Evolutionary conservation across 2,888 invertebrate species (phyloP), one percentile per base, ranked within the genome.

Genomic region (Mycalesis mineus): DNA sequence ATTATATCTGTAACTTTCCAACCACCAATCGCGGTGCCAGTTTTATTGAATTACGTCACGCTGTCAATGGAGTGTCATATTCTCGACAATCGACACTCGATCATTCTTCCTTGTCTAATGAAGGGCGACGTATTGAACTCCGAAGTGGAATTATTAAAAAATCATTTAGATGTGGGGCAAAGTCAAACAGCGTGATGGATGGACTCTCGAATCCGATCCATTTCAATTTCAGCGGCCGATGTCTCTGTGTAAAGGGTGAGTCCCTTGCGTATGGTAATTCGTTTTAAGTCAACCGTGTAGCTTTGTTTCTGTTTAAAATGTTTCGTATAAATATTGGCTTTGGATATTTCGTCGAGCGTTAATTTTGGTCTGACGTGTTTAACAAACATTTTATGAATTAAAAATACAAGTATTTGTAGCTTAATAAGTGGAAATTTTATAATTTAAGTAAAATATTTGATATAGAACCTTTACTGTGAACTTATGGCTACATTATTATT

Each of bases 141-240:
- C 76, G 68, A 76, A 79, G 76, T 75, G 77, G 82, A 84, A 84
- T 85, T 88, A 88, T 89, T 88, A 88, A 88, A 88, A 89, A 88
- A 88, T 78, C 87, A 88, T 88, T 67, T 87, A 87, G 81, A 87
- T 77, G 70, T 78, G 75, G 81, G 78, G 73, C 82, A 84, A 81
- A 73, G 78, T 73, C 82, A 84, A 81, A 73, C 67, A 72, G 67
- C 72, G 75, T 88, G 88, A 89, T 88, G 78, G 88, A 89, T 88
- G 86, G 83, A 77, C 86, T 82, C 82, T 82, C 71, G 74, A 78
- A 82, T 82, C 74, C 87, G 80, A 89, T 89, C 88, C 88, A 88
- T 89, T 87, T 88, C 88, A 88, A 88, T 88, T 87, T 76, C 74
- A 75, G 73, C 71, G 66, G 66, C 72, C 69, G 72, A 71, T 75